phyloP scores from a whole-genome alignment of 2,113 vertebrate genomes.

The Phycodurus eques region DNA sequence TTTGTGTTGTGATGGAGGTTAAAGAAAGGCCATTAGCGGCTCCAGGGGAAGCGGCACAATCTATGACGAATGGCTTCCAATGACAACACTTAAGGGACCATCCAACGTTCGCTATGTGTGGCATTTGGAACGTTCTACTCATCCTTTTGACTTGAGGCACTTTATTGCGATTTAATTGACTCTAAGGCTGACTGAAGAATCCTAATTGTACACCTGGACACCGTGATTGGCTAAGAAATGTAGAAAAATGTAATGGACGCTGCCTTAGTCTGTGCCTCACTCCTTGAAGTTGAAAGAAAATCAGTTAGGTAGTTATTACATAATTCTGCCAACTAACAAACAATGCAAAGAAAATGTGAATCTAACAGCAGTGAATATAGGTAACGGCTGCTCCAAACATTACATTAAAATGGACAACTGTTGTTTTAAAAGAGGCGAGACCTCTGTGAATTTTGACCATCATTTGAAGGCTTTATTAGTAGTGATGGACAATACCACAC shows the following conservation, averaged over 20 bases:
- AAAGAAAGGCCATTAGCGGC: not conserved
- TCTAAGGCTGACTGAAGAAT: not conserved
- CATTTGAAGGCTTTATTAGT: not conserved
- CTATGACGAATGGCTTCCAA: constrained; percentile 4
- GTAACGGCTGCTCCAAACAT: not conserved
- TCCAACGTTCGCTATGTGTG: not conserved
- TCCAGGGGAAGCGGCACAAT: not conserved
- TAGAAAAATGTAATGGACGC: not conserved
- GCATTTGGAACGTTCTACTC: not conserved
- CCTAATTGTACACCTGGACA: not conserved
- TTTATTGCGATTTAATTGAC: not conserved
- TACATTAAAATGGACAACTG: too few relatives aligned
- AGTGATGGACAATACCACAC: too few relatives aligned
- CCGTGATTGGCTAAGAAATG: not conserved
- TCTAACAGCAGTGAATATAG: not conserved
- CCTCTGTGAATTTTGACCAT: not conserved
- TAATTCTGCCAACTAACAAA: not conserved
- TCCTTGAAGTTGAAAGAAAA: not conserved
- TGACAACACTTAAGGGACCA: not conserved
- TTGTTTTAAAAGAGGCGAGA: not conserved
- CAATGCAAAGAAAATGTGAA: not conserved
- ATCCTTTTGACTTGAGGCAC: not conserved
- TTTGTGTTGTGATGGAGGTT: not conserved
- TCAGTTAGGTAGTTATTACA: not conserved
- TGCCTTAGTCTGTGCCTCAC: not conserved